Conservation (phyloP, 2,113 vertebrate genomes). For the Platanista minor region DNA sequence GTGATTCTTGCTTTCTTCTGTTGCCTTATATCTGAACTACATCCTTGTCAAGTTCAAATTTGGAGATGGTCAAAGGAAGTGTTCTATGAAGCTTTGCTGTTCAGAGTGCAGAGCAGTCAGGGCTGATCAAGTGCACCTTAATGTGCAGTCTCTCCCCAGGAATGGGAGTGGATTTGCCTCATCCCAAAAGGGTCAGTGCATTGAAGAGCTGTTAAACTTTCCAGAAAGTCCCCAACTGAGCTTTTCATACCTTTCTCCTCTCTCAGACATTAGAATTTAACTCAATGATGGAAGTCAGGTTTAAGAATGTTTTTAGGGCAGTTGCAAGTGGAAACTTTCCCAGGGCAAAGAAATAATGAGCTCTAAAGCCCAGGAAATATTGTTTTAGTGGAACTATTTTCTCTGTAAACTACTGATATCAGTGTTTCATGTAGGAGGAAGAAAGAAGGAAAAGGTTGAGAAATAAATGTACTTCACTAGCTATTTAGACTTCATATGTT, state of each 20-base stretch:
- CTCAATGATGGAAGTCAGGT: neutral
- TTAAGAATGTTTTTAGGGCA: slow-evolving; percentile 31
- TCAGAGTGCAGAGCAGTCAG: neutral
- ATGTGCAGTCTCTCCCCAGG: neutral
- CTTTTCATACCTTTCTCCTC: slow-evolving; percentile 32
- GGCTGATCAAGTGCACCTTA: neutral
- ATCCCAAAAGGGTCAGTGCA: slow-evolving; percentile 4
- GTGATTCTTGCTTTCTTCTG: neutral
- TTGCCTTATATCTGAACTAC: neutral
- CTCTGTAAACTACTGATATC: slow-evolving; percentile 30
- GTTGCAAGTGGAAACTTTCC: slow-evolving; percentile 37
- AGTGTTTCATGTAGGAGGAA: neutral
- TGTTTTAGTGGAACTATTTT: slow-evolving; percentile 38
- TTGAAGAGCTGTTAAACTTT: slow-evolving; percentile 26
- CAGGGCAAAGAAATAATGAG: slow-evolving; percentile 53
- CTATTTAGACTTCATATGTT: neutral
- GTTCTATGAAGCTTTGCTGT: neutral
- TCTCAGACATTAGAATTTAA: slow-evolving; percentile 33
- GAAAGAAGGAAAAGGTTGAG: neutral
- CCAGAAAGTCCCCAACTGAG: neutral
- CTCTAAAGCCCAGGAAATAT: neutral
- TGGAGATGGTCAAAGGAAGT: slow-evolving; percentile 9
- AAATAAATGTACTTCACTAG: neutral
- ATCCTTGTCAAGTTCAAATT: slow-evolving; percentile 16
- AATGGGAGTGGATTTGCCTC: neutral